Percentiles rank a stretch among this genome's conserved stretches.
These are phyloP conservation scores for Clanis bilineata DNA, from an alignment of 2,888 invertebrate genomes.

Conservation along the genomic window DNA sequence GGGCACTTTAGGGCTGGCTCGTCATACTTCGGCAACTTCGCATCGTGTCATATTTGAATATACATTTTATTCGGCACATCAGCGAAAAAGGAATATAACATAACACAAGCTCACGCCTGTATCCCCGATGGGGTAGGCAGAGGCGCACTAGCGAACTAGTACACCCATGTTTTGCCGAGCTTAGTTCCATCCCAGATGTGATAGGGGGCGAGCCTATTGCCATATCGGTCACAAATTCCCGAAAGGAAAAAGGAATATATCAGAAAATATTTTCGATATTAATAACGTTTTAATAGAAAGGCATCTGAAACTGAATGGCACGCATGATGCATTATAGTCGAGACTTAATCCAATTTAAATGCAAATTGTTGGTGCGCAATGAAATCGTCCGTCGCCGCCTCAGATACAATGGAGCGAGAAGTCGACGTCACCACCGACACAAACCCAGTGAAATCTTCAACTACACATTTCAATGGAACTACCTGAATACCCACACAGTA, in stretches of 20 bases:
- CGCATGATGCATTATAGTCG: conserved; percentile 28
- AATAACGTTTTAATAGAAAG: not conserved
- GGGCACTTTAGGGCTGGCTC: conserved; percentile 78
- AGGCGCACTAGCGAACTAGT: no score
- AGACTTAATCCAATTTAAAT: conserved; percentile 58
- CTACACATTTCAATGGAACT: conserved; percentile 57
- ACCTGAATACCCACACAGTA: conserved; percentile 50
- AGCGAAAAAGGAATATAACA: not conserved
- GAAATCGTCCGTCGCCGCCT: conserved; percentile 44
- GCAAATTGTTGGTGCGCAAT: conserved; percentile 52
- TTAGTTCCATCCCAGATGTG: no score
- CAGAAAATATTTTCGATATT: not conserved
- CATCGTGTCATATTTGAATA: conserved; percentile 43
- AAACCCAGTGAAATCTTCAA: conserved; percentile 53
- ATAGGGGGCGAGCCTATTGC: no score
- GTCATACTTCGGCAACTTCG: conserved; percentile 62
- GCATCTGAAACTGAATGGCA: not conserved
- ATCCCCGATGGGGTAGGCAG: no score
- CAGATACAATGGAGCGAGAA: conserved; percentile 50
- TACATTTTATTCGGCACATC: conserved; percentile 1
- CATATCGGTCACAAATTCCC: no score
- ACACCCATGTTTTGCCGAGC: no score
- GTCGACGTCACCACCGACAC: conserved; percentile 36
- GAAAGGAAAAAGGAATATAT: no score
- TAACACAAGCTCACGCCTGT: no score